Percentiles rank a stretch among this genome's conserved stretches.
These are phyloP conservation scores for Gobionotothen gibberifrons DNA, from an alignment of 2,797 vertebrate species.

Conservation along the genomic window DNA sequence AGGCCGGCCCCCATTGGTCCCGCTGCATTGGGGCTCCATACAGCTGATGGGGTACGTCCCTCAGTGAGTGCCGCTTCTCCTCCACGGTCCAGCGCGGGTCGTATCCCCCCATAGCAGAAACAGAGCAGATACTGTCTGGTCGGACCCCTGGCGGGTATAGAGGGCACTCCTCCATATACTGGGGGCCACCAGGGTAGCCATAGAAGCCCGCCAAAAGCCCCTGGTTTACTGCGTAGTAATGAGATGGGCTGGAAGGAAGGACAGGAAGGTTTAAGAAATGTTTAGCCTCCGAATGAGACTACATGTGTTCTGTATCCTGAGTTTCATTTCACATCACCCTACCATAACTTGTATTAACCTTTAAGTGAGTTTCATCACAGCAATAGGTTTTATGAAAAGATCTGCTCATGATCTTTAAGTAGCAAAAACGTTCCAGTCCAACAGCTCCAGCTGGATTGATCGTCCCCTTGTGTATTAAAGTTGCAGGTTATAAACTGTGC, in stretches of 20 bases:
- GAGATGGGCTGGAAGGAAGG: conserved; percentile 84
- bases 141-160: conserved; percentile 89
- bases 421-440: background rate
- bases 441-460: no score
- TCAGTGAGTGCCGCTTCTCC: conserved; percentile 89
- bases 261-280: background rate
- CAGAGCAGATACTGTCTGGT: conserved; percentile 95
- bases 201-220: conserved; percentile 88
- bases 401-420: background rate
- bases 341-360: no score
- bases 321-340: no score
- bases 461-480: no score
- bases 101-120: conserved; percentile 87
- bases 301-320: background rate
- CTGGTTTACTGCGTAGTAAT: conserved; percentile 86
- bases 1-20: conserved; percentile 77
- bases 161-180: conserved; percentile 90
- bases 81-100: conserved; percentile 89
- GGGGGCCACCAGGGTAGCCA: conserved; percentile 85
- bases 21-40: conserved; percentile 55
- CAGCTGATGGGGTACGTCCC: conserved; percentile 81
- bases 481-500: no score
- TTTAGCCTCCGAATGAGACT: background rate
- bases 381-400: background rate
- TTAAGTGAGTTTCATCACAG: background rate